Conservation (phyloP, 2,113 vertebrate species). For the Meriones unguiculatus region DNA sequence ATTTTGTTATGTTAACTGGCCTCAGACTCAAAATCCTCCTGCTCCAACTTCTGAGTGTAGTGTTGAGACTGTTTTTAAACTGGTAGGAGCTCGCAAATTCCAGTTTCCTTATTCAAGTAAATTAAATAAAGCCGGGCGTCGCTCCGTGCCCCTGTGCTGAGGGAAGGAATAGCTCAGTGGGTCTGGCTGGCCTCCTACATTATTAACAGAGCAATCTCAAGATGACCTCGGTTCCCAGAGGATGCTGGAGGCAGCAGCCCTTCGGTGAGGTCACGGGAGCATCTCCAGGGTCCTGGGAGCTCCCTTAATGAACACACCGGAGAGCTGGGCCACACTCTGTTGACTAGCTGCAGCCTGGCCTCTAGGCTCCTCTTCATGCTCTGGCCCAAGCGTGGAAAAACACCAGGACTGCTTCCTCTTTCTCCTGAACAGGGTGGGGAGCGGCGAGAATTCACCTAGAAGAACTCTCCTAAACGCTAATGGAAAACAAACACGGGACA, state of each 20-base stretch:
- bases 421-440: neutral
- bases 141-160: neutral
- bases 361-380: neutral
- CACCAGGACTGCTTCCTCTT: neutral
- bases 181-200: neutral
- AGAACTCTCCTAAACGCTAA: constrained; percentile 44
- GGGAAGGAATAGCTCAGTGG: neutral
- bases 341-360: neutral
- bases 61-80: neutral
- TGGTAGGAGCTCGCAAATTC: neutral
- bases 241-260: neutral
- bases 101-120: neutral
- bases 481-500: constrained; percentile 54
- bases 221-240: neutral
- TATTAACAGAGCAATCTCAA: neutral
- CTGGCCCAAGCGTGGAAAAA: neutral
- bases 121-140: neutral
- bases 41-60: neutral
- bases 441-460: neutral
- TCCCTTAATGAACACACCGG: constrained; percentile 6
- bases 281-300: neutral
- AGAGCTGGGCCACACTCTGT: neutral
- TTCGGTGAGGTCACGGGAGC: neutral
- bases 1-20: neutral
- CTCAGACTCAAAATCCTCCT: neutral